A percentile compares a stretch with the other conserved stretches of the same genome.
phyloP scores from a whole-genome alignment of 2,797 vertebrate genomes.

The Strix occidentalis region DNA sequence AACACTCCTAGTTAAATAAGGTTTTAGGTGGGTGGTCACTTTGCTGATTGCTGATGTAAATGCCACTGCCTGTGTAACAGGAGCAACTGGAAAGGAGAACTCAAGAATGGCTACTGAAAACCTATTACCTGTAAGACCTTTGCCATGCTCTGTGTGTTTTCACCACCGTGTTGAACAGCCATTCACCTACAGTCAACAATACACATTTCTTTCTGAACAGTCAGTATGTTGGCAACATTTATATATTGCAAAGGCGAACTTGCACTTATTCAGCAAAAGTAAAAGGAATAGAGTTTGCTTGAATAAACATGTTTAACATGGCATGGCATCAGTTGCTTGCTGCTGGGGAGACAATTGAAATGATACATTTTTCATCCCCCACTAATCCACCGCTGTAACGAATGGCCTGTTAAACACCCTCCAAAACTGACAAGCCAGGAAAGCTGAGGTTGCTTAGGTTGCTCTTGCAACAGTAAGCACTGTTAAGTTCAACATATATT shows the following conservation, averaged over 20 bases:
- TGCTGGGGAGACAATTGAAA: slow-evolving; percentile 45
- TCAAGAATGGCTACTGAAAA: neutral
- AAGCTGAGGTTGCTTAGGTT: neutral
- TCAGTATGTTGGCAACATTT: neutral
- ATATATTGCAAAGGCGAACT: neutral
- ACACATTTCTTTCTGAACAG: neutral
- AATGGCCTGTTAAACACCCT: slow-evolving; percentile 35
- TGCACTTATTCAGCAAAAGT: slow-evolving; percentile 17
- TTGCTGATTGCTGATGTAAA: neutral
- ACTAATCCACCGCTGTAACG: slow-evolving; percentile 45
- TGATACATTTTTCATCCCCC: slow-evolving; percentile 57
- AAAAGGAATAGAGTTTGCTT: slow-evolving; percentile 25
- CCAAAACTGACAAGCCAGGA: slow-evolving; percentile 20
- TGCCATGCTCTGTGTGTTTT: neutral
- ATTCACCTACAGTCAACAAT: neutral
- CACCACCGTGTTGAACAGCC: neutral
- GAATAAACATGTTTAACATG: slow-evolving; percentile 67
- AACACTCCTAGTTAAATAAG: neutral
- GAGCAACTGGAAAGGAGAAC: neutral
- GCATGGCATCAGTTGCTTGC: slow-evolving; percentile 11
- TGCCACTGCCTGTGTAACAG: neutral
- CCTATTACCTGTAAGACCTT: neutral
- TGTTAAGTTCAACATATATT: neutral
- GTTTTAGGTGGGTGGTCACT: neutral
- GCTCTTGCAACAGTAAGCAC: neutral